phyloP scores from a whole-genome alignment of 2,888 invertebrate species.

The Caenorhabditis sinica region DNA sequence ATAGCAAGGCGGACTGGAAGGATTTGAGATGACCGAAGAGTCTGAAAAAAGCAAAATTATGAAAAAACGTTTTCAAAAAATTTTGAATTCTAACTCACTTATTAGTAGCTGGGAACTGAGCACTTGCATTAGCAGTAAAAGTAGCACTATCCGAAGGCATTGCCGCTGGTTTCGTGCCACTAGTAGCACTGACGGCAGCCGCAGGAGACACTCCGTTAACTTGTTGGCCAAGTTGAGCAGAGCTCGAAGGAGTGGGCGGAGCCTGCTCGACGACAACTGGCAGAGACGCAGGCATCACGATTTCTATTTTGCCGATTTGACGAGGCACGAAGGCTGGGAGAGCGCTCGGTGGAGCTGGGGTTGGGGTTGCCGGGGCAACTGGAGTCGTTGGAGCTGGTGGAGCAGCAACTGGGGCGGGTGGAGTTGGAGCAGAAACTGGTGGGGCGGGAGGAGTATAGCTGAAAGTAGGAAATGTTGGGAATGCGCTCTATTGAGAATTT shows the following conservation, averaged over 20 bases:
- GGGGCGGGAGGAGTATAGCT: background rate
- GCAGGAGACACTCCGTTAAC: background rate
- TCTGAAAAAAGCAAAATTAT: conserved; percentile 33
- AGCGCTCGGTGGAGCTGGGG: no score
- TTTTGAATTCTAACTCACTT: conserved; percentile 3
- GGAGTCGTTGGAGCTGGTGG: background rate
- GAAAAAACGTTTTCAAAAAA: background rate
- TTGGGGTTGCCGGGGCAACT: background rate
- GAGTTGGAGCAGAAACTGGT: background rate
- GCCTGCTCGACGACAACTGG: background rate
- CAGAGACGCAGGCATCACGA: conserved; percentile 42
- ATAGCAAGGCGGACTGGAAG: conserved; percentile 47
- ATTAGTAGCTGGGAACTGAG: conserved; percentile 5
- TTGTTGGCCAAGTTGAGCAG: background rate
- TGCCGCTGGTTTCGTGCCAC: background rate
- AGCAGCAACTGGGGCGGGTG: background rate
- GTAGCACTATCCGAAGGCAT: no score
- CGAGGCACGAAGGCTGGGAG: conserved; percentile 35
- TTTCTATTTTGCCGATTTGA: conserved; percentile 50
- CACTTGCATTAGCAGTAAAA: background rate
- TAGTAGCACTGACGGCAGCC: conserved; percentile 7
- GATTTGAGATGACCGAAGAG: conserved; percentile 56
- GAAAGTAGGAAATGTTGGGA: no score
- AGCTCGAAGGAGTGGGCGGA: background rate
- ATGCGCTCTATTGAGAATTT: no score